Evolutionary conservation across 2,113 vertebrate genomes (phyloP).

Genomic region (Falcunculus frontatus): DNA sequence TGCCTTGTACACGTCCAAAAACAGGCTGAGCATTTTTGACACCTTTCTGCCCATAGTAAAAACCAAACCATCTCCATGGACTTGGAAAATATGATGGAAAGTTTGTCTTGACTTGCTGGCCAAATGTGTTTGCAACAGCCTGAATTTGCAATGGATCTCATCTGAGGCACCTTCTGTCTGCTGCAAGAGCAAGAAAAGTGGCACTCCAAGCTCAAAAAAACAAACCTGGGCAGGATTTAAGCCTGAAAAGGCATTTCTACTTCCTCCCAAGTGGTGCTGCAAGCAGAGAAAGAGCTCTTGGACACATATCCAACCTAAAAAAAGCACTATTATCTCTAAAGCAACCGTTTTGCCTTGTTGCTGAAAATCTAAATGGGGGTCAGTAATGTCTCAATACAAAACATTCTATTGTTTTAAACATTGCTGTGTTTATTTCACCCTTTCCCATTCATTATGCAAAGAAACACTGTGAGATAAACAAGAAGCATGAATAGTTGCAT

Average conservation of each 20-base stretch:
- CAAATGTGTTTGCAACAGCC: background rate
- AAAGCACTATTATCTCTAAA: background rate
- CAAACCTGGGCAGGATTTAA: background rate
- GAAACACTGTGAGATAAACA: slow-evolving; percentile 7
- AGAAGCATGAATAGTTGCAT: background rate
- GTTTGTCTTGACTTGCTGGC: background rate
- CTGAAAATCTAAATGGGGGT: background rate
- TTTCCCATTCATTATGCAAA: slow-evolving; percentile 36
- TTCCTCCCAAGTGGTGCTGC: background rate
- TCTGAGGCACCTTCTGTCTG: background rate
- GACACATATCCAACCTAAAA: background rate
- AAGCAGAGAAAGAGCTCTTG: background rate
- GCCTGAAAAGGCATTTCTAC: background rate
- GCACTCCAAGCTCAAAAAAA: background rate
- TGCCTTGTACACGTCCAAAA: background rate
- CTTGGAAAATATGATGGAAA: background rate
- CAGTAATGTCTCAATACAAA: background rate
- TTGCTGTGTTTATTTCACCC: slow-evolving; percentile 15
- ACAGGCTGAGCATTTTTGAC: background rate
- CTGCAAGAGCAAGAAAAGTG: background rate
- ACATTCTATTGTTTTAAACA: slow-evolving; percentile 22
- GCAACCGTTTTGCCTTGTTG: background rate
- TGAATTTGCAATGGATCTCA: background rate
- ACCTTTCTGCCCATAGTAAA: background rate
- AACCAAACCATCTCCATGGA: background rate